A percentile compares a stretch with the other conserved stretches of the same genome.
Evolutionary conservation across 2,888 invertebrate genomes (phyloP).

Genomic region (Dryomyza anilis): DNA sequence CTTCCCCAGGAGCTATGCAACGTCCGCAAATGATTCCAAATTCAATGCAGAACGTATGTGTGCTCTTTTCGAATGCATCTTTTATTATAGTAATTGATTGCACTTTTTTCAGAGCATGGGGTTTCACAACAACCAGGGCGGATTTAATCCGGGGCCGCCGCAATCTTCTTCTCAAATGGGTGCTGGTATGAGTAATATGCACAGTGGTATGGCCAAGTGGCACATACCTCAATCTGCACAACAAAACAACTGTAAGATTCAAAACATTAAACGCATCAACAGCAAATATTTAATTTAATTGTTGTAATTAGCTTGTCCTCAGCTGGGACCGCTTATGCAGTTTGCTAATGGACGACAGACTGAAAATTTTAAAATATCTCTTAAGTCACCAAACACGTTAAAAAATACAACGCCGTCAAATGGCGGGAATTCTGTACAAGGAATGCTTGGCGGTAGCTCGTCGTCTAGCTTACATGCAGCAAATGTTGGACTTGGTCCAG

Average conservation of each 20-base stretch:
- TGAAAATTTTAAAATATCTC: constrained; percentile 61
- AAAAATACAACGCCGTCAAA: constrained; percentile 58
- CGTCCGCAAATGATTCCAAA: constrained; percentile 58
- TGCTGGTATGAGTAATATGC: constrained; percentile 51
- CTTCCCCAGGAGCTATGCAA: constrained; percentile 55
- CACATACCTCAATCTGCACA: constrained; percentile 68
- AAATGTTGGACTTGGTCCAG: constrained; percentile 50
- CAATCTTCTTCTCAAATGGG: constrained; percentile 60
- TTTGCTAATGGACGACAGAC: constrained; percentile 60
- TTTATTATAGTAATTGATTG: not conserved
- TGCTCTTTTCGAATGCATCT: not conserved
- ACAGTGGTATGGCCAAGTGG: constrained; percentile 68
- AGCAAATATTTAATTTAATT: not conserved
- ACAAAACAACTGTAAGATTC: constrained; percentile 60
- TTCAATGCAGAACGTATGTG: constrained; percentile 62
- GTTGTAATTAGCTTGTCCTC: constrained; percentile 48
- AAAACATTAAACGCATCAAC: not conserved
- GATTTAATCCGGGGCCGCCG: constrained; percentile 62
- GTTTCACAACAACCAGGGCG: constrained; percentile 62
- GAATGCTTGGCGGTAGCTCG: constrained; percentile 35
- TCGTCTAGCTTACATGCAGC: constrained; percentile 46
- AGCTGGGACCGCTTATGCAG: constrained; percentile 59
- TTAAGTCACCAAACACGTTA: constrained; percentile 61
- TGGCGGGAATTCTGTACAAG: constrained; percentile 40
- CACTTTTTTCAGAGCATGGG: constrained; percentile 52